These are phyloP conservation scores for Palaemon carinicauda DNA, from an alignment of 1,140 invertebrate species.

Conservation along the genomic window DNA sequence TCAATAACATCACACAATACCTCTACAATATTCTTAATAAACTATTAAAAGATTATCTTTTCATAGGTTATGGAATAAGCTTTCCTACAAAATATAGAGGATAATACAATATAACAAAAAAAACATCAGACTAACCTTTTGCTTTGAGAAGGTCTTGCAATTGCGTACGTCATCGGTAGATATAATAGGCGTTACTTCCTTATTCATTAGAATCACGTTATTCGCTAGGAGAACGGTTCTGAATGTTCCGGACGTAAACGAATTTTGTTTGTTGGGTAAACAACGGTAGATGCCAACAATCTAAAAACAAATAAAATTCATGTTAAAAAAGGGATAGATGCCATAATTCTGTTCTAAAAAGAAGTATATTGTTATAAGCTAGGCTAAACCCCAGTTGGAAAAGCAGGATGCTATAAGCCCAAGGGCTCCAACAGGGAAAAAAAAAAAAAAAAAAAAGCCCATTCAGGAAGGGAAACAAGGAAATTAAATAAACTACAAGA, in stretches of 20 bases:
- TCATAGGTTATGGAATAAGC: too few relatives aligned
- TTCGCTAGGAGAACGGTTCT: conserved; percentile 95
- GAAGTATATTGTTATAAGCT: too few relatives aligned
- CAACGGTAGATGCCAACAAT: conserved; percentile 94
- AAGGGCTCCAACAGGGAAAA: neutral
- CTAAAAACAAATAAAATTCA: neutral
- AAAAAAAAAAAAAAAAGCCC: too few relatives aligned
- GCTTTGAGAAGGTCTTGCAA: conserved; percentile 86
- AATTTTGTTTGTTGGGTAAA: conserved; percentile 91
- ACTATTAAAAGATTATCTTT: too few relatives aligned
- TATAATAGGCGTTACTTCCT: conserved; percentile 79
- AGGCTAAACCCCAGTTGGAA: too few relatives aligned
- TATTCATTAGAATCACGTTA: conserved; percentile 88
- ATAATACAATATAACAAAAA: neutral
- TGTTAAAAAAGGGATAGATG: neutral
- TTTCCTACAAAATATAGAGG: too few relatives aligned
- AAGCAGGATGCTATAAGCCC: too few relatives aligned
- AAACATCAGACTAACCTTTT: conserved; percentile 63
- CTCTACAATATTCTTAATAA: too few relatives aligned
- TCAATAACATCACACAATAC: too few relatives aligned
- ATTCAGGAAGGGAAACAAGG: too few relatives aligned
- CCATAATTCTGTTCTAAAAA: too few relatives aligned
- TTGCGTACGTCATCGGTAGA: conserved; percentile 87
- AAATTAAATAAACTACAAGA: too few relatives aligned
- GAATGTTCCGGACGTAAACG: conserved; percentile 93